phyloP scores from a whole-genome alignment of 2,888 invertebrate species.

The Trissolcus brochymenae region DNA sequence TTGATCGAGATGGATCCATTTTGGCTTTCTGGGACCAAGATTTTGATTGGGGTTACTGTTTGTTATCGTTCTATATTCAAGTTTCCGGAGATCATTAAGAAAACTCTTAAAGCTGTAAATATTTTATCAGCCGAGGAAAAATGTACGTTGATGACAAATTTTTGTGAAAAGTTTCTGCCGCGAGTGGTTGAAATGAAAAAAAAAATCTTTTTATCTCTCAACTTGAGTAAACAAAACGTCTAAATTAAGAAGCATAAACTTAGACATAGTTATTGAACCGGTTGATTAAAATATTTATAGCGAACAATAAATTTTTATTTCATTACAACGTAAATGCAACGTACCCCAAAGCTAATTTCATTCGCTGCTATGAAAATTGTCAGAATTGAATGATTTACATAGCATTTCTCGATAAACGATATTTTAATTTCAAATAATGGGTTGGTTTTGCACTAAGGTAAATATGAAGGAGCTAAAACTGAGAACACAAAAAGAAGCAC shows the following conservation, averaged over 20 bases:
- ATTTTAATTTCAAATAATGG: slow-evolving; percentile 49
- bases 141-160: too few relatives aligned
- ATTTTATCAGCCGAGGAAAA: too few relatives aligned
- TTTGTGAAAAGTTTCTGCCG: too few relatives aligned
- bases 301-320: slow-evolving; percentile 1
- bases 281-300: too few relatives aligned
- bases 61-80: slow-evolving; percentile 28
- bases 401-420: slow-evolving; percentile 36
- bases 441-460: slow-evolving; percentile 45
- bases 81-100: slow-evolving; percentile 24
- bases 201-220: too few relatives aligned
- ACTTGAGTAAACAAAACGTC: too few relatives aligned
- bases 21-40: slow-evolving; percentile 4
- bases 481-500: slow-evolving; percentile 50
- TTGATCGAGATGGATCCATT: slow-evolving; percentile 38
- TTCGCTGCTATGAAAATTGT: slow-evolving; percentile 18
- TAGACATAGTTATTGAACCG: too few relatives aligned
- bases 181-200: too few relatives aligned
- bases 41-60: background rate
- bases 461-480: slow-evolving; percentile 52
- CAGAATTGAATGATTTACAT: slow-evolving; percentile 40
- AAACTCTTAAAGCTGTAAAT: background rate
- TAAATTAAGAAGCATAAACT: too few relatives aligned
- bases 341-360: slow-evolving; percentile 1
- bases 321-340: background rate